Evolutionary conservation across 92 coral and sea anemone species (phyloP).

Genomic region (Pocillopora meandrina): DNA sequence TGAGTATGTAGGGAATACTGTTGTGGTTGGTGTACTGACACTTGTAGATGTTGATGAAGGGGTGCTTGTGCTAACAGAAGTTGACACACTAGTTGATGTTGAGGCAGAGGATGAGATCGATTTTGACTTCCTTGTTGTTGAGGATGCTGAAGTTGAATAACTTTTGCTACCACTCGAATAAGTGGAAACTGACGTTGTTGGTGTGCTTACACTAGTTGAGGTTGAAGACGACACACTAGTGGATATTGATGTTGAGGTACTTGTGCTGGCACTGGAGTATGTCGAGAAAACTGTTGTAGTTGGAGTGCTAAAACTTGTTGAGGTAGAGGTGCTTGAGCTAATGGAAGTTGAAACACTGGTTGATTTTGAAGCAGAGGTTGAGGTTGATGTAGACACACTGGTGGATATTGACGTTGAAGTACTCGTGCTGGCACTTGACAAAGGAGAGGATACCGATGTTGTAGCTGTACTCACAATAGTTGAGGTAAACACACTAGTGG

Average conservation of each 20-base stretch:
- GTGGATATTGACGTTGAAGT: conserved; percentile 20
- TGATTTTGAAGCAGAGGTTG: background rate
- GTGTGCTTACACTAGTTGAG: conserved; percentile 31
- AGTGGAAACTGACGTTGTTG: background rate
- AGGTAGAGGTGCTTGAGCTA: background rate
- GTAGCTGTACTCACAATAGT: background rate
- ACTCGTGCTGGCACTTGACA: conserved; percentile 8
- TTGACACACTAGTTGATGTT: background rate
- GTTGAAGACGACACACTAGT: conserved; percentile 1
- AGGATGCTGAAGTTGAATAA: background rate
- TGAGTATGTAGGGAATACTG: background rate
- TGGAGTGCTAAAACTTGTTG: background rate
- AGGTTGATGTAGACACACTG: background rate
- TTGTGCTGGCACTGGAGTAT: conserved; percentile 3
- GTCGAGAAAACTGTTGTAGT: conserved; percentile 9
- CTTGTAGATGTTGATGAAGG: conserved; percentile 46
- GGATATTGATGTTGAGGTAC: conserved; percentile 34
- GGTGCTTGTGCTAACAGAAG: background rate
- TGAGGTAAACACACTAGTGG: conserved; percentile 1
- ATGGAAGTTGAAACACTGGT: background rate
- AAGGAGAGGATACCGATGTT: background rate
- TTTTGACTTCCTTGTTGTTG: conserved; percentile 7
- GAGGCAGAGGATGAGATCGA: background rate
- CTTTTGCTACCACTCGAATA: conserved; percentile 4
- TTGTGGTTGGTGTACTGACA: background rate